A percentile compares a stretch with the other conserved stretches of the same genome.
Conservation (phyloP, 2,113 vertebrate genomes). For the Notarius quadriscutis region DNA sequence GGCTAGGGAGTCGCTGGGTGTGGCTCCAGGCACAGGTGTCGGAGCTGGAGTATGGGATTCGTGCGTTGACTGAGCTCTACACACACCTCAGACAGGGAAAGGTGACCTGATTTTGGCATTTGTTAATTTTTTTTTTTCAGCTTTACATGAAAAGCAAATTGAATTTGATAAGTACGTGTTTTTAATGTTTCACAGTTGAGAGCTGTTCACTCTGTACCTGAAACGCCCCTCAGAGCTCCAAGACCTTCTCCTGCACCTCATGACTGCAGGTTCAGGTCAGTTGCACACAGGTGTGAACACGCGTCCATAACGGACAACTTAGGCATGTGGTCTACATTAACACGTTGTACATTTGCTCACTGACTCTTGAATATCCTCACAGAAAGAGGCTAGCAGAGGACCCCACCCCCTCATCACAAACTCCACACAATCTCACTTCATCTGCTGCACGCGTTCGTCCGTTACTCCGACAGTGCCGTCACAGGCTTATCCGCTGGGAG, state of each 20-base stretch:
- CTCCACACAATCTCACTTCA: conserved; percentile 39
- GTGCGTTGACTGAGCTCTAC: conserved; percentile 68
- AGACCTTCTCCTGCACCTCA: conserved; percentile 13
- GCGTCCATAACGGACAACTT: background rate
- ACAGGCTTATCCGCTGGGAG: conserved; percentile 53
- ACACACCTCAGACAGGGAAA: conserved; percentile 64
- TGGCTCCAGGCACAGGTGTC: conserved; percentile 72
- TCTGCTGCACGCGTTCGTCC: conserved; percentile 58
- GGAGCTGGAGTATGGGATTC: conserved; percentile 67
- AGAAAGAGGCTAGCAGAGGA: conserved; percentile 45
- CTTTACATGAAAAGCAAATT: background rate
- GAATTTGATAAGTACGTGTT: background rate
- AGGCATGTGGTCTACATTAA: background rate
- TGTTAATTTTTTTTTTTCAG: background rate
- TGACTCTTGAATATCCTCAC: conserved; percentile 41
- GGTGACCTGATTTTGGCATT: conserved; percentile 50
- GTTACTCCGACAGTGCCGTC: conserved; percentile 50
- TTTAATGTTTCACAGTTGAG: conserved; percentile 30
- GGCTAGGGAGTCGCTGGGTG: conserved; percentile 68
- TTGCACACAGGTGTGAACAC: background rate
- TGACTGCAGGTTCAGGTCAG: conserved; percentile 38
- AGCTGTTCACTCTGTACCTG: conserved; percentile 25
- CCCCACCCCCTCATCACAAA: background rate
- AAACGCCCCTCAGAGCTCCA: conserved; percentile 35
- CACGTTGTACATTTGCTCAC: conserved; percentile 3